Evolutionary conservation across 2,797 vertebrate species (phyloP), one percentile per base, ranked within the genome.

Genomic region (Natrix natrix): DNA sequence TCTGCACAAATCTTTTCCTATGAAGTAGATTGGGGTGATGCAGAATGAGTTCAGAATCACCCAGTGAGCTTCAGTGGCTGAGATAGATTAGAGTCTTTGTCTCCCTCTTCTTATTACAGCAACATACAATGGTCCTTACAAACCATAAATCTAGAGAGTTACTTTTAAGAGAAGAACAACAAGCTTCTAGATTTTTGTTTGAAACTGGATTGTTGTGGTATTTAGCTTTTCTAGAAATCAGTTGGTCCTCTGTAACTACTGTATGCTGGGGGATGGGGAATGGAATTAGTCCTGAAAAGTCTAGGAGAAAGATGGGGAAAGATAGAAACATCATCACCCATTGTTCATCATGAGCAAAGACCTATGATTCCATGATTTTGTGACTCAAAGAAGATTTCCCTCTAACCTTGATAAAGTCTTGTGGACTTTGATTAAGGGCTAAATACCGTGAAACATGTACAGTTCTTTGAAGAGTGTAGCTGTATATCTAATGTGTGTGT

Each of bases 121-220:
- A 83, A 24, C 24, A 16, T 22, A 92, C 0, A 92, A 14, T 66
- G 86, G 28, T 91, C 14, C 5, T 37, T 78, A 24, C n/a, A 93
- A 60, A 2, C 89, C 16, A 91, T 88, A 59, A 74, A 91, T 88
- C 89, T 60, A 48, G 22, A 83, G 1, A 3, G 2, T 32, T 22
- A 91, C 32, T 16, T 52, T 43, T 91, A 16, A 56, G 22, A 22
- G 11, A 93, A 94, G 63, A 16, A 91, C 69, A n/a, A 8, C 55
- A 89, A 91, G 91, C 55, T 3, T 1, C 91, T 92, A 74, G 94
- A 94, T 92, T 28, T 83, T 83, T 24, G 74, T 48, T 48, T 83
- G 43, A 83, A 83, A 24, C 10, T 83, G 43, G 43, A 83, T 10
- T 83, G 12, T 20, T 32, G 87, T 32, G 56, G 55, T 20, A n/a